Conservation (phyloP, 2,888 invertebrate genomes). For the Noctua janthina region DNA sequence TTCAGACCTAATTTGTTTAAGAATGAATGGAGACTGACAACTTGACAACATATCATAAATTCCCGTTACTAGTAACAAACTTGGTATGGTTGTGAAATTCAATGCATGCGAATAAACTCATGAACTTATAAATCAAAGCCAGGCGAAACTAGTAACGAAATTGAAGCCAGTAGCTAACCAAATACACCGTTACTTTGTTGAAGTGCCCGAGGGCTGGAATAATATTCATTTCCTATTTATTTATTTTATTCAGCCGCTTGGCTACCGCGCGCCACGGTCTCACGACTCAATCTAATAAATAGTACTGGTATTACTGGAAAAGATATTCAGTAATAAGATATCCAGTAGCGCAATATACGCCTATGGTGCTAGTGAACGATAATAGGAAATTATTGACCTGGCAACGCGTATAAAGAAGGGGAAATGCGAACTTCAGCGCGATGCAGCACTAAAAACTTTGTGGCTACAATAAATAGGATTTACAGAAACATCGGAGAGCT, state of each 20-base stretch:
- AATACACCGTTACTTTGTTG: constrained; percentile 76
- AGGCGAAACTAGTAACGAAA: constrained; percentile 40
- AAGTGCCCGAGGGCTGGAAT: constrained; percentile 69
- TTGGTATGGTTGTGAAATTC: constrained; percentile 41
- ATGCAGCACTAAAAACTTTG: constrained; percentile 53
- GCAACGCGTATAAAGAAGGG: constrained; percentile 70
- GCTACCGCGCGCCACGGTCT: constrained; percentile 84
- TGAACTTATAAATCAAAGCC: constrained; percentile 50
- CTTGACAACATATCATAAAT: constrained; percentile 54
- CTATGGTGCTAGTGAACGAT: constrained; percentile 78
- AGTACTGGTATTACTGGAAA: constrained; percentile 82
- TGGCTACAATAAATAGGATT: constrained; percentile 56
- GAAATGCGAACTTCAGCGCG: constrained; percentile 58
- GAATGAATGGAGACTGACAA: constrained; percentile 54
- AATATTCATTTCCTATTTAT: constrained; percentile 81
- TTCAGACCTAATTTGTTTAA: constrained; percentile 62
- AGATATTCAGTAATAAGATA: constrained; percentile 87
- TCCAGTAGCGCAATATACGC: constrained; percentile 82
- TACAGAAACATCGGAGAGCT: constrained; percentile 39
- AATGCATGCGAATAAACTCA: constrained; percentile 35
- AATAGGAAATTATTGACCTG: constrained; percentile 81
- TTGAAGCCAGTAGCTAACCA: constrained; percentile 63
- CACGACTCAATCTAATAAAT: constrained; percentile 90
- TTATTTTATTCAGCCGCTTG: constrained; percentile 81
- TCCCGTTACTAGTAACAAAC: constrained; percentile 28